Evolutionary conservation across 1,140 invertebrate species (phyloP).

Genomic region (Archegozetes longisetosus): DNA sequence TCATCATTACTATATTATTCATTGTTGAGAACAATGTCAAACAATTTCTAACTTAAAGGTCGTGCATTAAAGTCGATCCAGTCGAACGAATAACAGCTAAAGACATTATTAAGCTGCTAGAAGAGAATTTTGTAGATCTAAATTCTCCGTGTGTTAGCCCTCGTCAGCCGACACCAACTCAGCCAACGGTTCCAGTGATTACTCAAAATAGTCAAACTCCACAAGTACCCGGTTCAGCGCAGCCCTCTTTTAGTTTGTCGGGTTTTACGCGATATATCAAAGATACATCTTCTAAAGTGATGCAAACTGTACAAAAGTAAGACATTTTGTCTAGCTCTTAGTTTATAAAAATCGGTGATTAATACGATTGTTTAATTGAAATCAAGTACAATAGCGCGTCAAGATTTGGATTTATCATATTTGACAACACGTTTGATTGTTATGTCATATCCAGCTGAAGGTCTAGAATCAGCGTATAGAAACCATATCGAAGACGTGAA

Average conservation of each 20-base stretch:
- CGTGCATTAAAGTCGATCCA: slow-evolving; percentile 18
- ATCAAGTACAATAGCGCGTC: slow-evolving; percentile 63
- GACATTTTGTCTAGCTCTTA: slow-evolving; percentile 26
- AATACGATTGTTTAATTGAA: slow-evolving; percentile 13
- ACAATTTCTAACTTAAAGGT: slow-evolving; percentile 1
- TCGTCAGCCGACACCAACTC: background rate
- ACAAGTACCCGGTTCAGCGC: slow-evolving; percentile 6
- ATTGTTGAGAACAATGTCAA: background rate
- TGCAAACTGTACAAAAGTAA: slow-evolving; percentile 86
- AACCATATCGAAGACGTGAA: slow-evolving; percentile 84
- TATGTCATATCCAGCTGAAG: slow-evolving; percentile 86
- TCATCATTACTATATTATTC: background rate
- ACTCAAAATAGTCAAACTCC: background rate
- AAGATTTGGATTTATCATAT: slow-evolving; percentile 75
- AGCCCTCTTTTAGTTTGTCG: slow-evolving; percentile 13
- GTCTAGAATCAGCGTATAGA: slow-evolving; percentile 77
- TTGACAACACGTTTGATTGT: slow-evolving; percentile 60
- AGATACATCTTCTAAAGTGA: slow-evolving; percentile 87
- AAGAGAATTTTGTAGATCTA: slow-evolving; percentile 18
- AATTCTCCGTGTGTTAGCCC: slow-evolving; percentile 12
- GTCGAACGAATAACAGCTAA: slow-evolving; percentile 8
- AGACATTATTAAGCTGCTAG: slow-evolving; percentile 9
- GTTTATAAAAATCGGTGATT: background rate
- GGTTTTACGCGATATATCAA: slow-evolving; percentile 45
- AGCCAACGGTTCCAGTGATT: background rate